Base-by-base conservation (phyloP, 2,888 invertebrate genomes). In the Syrista parreyssii region DNA sequence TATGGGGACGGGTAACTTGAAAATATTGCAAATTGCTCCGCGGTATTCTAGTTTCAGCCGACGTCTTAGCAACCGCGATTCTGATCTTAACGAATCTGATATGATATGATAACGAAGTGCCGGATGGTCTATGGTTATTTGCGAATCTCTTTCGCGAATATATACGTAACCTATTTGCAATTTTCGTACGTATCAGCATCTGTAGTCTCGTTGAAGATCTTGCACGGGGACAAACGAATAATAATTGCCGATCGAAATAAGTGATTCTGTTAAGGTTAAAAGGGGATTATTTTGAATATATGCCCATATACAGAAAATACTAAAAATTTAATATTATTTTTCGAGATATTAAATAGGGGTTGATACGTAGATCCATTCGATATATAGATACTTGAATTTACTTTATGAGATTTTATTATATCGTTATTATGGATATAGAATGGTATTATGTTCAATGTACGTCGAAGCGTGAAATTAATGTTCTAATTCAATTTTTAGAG, bases 1-100 rank as follows among this genome's bases (percentile, higher is more conserved):
- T 33, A 74, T 23, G 74, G 35, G 35, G 23, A 71, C 12, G 34
- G 80, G 84, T 86, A 87, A 87, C 86, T 83, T 81, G 83, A 87
- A 87, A 86, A 87, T 87, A 87, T 86, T 87, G 87, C 85, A 87
- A 86, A 87, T 87, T 87, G 87, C 82, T 82, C 82, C 78, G 79
- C 68, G 79, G 78, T 76, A 32, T 71, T 71, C 71, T 33, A 33
- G 71, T 71, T 71, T 71, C 71, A 12, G 31, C 12, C 71, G 32
- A 31, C 71, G 33, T 71, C 30, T 71, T 33, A 71, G 12, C 71
- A 31, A 32, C 35, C 23, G 74, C 23, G 74, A 74, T 74, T 36
- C 32, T 34, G 73, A 75, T 71, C 78, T 69, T 74, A 68, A 75
- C 73, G 34, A 74, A 68, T 31, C 74, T 35, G 74, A 74, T 34